phyloP scores from a whole-genome alignment of 2,888 invertebrate species.

The Schizaphis graminum region DNA sequence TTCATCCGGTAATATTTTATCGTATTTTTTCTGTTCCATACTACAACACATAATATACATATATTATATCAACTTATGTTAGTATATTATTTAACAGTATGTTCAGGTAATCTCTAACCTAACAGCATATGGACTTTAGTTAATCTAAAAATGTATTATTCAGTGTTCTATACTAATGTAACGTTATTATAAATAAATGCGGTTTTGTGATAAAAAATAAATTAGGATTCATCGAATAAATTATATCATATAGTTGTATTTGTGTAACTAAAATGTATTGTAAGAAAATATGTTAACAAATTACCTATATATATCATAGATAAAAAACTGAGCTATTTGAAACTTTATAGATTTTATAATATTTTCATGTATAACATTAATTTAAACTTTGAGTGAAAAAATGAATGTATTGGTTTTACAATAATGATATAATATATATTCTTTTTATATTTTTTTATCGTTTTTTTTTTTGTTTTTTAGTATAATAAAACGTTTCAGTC shows the following conservation, averaged over 20 bases:
- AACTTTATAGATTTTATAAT: too few relatives aligned
- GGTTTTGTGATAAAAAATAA: conserved; percentile 32
- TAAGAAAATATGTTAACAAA: background rate
- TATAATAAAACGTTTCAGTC: too few relatives aligned
- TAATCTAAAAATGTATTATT: conserved; percentile 29
- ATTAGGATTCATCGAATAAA: conserved; percentile 35
- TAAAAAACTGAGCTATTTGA: background rate
- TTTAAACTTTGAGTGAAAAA: too few relatives aligned
- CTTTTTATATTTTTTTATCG: too few relatives aligned
- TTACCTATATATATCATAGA: background rate
- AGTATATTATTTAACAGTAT: conserved; percentile 19
- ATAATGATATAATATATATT: too few relatives aligned
- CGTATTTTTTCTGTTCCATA: conserved; percentile 19
- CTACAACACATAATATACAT: background rate
- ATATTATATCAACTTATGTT: background rate
- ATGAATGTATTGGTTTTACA: too few relatives aligned
- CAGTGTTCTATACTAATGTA: background rate
- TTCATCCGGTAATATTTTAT: conserved; percentile 50
- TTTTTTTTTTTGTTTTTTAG: too few relatives aligned
- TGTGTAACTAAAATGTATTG: background rate
- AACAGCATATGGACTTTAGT: background rate
- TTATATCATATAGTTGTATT: background rate
- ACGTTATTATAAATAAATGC: background rate
- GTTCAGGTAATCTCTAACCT: background rate
- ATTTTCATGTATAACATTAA: too few relatives aligned